phyloP scores from a whole-genome alignment of 2,113 vertebrate species.

The Passer montanus region DNA sequence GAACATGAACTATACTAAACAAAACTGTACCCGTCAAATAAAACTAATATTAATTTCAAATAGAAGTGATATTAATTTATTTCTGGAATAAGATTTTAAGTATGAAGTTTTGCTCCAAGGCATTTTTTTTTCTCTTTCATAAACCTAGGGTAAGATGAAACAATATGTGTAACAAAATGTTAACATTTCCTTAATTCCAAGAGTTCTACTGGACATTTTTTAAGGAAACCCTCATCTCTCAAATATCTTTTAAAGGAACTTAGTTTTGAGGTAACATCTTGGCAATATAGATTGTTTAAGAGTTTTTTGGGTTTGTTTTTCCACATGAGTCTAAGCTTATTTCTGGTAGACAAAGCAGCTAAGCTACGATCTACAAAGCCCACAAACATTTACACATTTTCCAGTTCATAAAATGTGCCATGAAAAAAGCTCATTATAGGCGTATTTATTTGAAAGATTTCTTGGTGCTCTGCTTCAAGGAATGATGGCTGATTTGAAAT shows the following conservation, averaged over 20 bases:
- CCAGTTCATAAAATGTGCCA: neutral
- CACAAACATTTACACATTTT: neutral
- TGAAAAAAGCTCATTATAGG: neutral
- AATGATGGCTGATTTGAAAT: neutral
- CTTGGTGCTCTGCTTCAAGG: neutral
- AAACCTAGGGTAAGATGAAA: neutral
- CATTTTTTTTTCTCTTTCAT: neutral
- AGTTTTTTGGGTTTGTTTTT: neutral
- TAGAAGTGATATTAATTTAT: neutral
- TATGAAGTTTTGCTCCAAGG: neutral
- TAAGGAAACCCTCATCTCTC: neutral
- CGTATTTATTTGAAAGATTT: constrained; percentile 26
- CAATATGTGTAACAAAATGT: neutral
- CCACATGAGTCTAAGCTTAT: neutral
- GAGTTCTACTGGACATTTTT: neutral
- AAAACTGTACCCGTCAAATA: neutral
- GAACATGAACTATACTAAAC: neutral
- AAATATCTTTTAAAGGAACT: neutral
- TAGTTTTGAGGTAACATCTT: neutral
- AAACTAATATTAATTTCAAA: neutral
- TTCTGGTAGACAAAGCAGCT: neutral
- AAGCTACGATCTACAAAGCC: neutral
- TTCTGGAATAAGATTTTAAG: neutral
- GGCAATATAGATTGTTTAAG: neutral
- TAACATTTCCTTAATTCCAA: neutral